Evolutionary conservation across 2,888 invertebrate species (phyloP).

Genomic region (Carabus problematicus): DNA sequence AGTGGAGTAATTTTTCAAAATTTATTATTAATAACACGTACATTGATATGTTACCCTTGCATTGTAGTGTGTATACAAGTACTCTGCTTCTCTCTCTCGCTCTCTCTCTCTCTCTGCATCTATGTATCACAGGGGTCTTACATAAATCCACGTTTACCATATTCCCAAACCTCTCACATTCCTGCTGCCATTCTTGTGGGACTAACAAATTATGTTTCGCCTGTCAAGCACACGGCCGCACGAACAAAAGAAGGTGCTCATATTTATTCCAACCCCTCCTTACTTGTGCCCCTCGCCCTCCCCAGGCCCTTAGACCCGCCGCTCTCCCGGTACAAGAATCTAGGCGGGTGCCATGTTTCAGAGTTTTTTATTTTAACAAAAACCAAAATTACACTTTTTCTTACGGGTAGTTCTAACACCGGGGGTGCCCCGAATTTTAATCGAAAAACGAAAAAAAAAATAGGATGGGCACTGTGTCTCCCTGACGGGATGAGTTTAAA

Average conservation of each 20-base stretch:
- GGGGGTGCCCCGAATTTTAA: conserved; percentile 24
- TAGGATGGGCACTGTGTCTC: not conserved
- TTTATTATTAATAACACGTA: conserved; percentile 37
- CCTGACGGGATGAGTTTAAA: conserved; percentile 19
- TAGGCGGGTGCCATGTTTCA: not conserved
- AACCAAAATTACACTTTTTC: conserved; percentile 15
- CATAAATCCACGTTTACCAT: conserved; percentile 55
- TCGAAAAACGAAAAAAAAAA: conserved; percentile 28
- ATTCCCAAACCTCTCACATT: conserved; percentile 54
- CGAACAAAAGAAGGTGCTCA: conserved; percentile 45
- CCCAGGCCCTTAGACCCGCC: not conserved
- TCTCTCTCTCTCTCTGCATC: too few relatives aligned
- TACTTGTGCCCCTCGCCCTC: not conserved
- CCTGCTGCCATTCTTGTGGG: conserved; percentile 49
- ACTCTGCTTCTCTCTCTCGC: not conserved
- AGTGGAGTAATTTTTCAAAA: conserved; percentile 15
- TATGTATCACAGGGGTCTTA: too few relatives aligned
- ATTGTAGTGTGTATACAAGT: not conserved
- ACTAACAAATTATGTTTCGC: conserved; percentile 55
- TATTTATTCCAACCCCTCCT: conserved; percentile 44
- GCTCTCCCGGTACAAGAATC: conserved; percentile 25
- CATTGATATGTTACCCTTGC: conserved; percentile 1
- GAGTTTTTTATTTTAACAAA: conserved; percentile 16
- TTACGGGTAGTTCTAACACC: conserved; percentile 10
- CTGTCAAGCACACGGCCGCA: conserved; percentile 55